Evolutionary conservation across 1,140 invertebrate genomes (phyloP).

Genomic region (Bombus confusus): DNA sequence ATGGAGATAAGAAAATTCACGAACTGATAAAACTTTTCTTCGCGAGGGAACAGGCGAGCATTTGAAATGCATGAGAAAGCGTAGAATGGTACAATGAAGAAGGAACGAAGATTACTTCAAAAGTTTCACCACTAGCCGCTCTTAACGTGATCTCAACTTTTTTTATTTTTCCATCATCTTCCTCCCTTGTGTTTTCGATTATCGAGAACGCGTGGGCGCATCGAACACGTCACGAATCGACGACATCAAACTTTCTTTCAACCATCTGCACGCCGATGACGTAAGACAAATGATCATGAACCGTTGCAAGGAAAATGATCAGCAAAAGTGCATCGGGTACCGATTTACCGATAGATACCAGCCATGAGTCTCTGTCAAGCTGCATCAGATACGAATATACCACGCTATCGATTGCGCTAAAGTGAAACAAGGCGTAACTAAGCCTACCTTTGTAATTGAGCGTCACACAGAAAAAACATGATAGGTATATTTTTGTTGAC

Average conservation of each 20-base stretch:
- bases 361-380: background rate
- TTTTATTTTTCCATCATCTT: too few species aligned
- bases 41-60: background rate
- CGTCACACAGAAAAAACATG: background rate
- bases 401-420: background rate
- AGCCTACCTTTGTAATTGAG: background rate
- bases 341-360: conserved; percentile 6
- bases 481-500: too few species aligned
- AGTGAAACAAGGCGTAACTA: background rate
- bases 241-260: conserved; percentile 25
- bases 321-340: conserved; percentile 14
- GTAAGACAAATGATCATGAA: conserved; percentile 28
- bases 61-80: conserved; percentile 50
- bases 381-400: background rate
- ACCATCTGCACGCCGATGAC: background rate
- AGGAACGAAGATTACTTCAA: background rate
- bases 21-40: conserved; percentile 21
- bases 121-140: conserved; percentile 6
- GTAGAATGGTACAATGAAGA: background rate
- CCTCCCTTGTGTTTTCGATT: background rate
- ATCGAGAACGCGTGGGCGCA: conserved; percentile 13
- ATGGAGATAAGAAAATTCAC: conserved; percentile 35
- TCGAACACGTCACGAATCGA: conserved; percentile 18
- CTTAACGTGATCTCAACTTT: background rate
- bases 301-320: conserved; percentile 4